Base-by-base conservation (phyloP, 2,888 invertebrate species). In the Drosophila algonquin region DNA sequence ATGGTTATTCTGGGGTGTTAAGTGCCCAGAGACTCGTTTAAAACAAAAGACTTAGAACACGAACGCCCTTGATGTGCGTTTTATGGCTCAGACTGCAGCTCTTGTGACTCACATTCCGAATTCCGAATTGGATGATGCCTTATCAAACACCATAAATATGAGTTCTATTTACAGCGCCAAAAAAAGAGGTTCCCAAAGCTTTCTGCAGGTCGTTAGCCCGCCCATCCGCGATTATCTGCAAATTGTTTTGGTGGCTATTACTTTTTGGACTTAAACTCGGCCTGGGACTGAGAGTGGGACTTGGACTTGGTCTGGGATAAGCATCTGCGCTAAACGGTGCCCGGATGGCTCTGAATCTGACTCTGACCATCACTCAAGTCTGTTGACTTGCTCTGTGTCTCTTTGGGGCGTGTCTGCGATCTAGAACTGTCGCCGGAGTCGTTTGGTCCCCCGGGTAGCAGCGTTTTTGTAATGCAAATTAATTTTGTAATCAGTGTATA, bases 21-120 rank as follows among this genome's bases (percentile, higher is more conserved):
- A 85, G 60, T 63, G 73, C 56, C 48, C 10, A 51, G 48, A 64
- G 40, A 6, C 35, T 47, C 47, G 27, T 46, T 55, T 55, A 45
- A 77, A 83, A 85, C 87, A 81, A 87, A 87, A 89, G 88, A 87
- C 89, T 87, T 83, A 87, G 78, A 58, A 75, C 80, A 80, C 86
- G 53, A 87, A 89, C 21, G 21, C 21, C 21, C 87, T 85, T 80
- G 81, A 53, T 45, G 44, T n/a, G 9, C 10, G 27, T 69, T 51
- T 68, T 70, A 71, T 73, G 40, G 40, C 35, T 12, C 35, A 12
- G 60, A 48, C 51, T 56, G 55, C 63, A 30, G 35, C 6, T 54
- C 44, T 40, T 58, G 54, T 72, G 73, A 68, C 60, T 77, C 68
- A 78, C 55, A 52, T 46, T 62, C 18, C 18, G 58, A 45, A 47